These are phyloP conservation scores for Acrocyrtus sp. DNA, from an alignment of 2,888 invertebrate genomes.

Conservation along the genomic window DNA sequence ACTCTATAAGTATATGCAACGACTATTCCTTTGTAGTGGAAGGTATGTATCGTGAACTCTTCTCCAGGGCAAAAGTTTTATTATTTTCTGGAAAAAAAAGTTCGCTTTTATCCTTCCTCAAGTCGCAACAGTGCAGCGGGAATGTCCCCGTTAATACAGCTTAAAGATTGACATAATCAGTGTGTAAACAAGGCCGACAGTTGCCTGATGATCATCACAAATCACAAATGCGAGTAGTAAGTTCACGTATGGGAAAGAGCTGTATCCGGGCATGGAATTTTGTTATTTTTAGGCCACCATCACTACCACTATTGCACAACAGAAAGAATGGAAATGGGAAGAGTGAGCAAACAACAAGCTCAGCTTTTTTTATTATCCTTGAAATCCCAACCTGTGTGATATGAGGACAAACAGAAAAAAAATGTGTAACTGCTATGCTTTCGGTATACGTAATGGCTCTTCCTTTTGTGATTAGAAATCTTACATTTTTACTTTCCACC, in stretches of 20 bases:
- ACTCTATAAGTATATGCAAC: no score
- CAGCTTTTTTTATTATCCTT: conserved; percentile 25
- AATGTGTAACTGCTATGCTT: not conserved
- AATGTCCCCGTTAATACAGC: conserved; percentile 35
- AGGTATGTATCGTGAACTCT: no score
- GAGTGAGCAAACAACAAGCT: not conserved
- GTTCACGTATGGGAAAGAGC: no score
- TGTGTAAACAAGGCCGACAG: conserved; percentile 44
- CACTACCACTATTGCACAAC: no score
- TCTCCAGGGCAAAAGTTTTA: not conserved
- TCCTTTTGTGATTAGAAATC: conserved; percentile 21
- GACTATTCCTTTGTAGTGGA: no score
- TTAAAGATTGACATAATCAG: conserved; percentile 44
- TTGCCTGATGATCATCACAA: conserved; percentile 41
- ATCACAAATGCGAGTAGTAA: conserved; percentile 16
- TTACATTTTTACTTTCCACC: conserved; percentile 17
- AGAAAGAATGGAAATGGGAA: no score
- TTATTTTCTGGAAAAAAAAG: not conserved
- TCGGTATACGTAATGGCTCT: not conserved
- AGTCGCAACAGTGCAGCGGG: no score
- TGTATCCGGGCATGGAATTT: no score
- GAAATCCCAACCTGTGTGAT: conserved; percentile 28
- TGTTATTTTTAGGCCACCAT: no score
- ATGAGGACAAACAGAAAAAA: not conserved
- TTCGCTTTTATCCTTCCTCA: not conserved